Conservation (phyloP, 2,113 vertebrate species). For the Neolamprologus caudopunctatus region DNA sequence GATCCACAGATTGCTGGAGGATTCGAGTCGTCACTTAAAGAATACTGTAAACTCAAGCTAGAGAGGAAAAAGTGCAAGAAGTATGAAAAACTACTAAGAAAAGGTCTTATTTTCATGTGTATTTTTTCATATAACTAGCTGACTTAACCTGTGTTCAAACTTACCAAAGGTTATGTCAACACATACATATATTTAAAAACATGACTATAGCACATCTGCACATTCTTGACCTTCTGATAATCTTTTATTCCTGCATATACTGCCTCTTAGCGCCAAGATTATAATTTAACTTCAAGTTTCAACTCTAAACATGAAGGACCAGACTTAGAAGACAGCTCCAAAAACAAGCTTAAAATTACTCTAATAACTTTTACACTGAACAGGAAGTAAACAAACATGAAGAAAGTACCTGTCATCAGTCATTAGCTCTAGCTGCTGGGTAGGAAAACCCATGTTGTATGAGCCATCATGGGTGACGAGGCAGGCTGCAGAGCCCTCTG, state of each 20-base stretch:
- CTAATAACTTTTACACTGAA: not conserved
- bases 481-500: conserved; percentile 79
- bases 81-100: not conserved
- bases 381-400: not conserved
- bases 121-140: not conserved
- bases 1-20: conserved; percentile 72
- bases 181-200: not conserved
- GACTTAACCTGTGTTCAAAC: not conserved
- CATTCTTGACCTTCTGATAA: not conserved
- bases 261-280: not conserved
- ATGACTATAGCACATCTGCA: not conserved
- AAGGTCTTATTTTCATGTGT: not conserved
- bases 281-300: not conserved
- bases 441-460: conserved; percentile 78
- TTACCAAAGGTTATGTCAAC: not conserved
- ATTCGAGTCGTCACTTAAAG: not conserved
- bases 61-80: not conserved
- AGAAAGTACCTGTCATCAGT: conserved; percentile 77
- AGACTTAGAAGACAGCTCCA: not conserved
- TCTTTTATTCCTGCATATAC: not conserved
- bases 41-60: conserved; percentile 81
- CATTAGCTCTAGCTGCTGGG: conserved; percentile 62
- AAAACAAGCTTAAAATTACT: not conserved
- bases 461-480: conserved; percentile 59
- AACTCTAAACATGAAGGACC: not conserved